Conservation (phyloP, 2,113 vertebrate genomes). For the Oryzias celebensis region DNA sequence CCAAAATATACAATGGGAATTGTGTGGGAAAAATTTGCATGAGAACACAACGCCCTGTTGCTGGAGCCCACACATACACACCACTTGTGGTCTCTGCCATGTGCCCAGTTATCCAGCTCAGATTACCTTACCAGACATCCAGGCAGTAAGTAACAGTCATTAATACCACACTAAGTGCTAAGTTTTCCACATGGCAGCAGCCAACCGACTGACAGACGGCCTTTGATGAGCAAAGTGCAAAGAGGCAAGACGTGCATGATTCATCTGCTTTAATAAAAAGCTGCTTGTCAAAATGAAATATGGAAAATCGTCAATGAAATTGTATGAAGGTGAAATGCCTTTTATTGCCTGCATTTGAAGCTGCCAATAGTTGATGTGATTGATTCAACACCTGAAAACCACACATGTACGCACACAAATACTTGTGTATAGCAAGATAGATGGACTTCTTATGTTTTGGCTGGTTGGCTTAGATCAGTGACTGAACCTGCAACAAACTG, state of each 20-base stretch:
- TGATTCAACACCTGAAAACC: background rate
- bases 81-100: slow-evolving; percentile 21
- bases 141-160: slow-evolving; percentile 43
- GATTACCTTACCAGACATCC: slow-evolving; percentile 51
- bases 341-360: slow-evolving; percentile 8
- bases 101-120: slow-evolving; percentile 51
- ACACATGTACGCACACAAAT: too few species aligned
- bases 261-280: slow-evolving; percentile 4
- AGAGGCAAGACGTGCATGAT: background rate
- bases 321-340: slow-evolving; percentile 2
- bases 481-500: too few species aligned
- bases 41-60: background rate
- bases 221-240: slow-evolving; percentile 17
- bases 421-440: too few species aligned
- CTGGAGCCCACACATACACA: background rate
- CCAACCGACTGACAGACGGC: slow-evolving; percentile 15
- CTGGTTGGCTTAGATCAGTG: too few species aligned
- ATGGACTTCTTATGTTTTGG: too few species aligned
- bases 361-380: background rate
- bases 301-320: background rate
- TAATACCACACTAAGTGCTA: slow-evolving; percentile 42
- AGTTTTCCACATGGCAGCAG: slow-evolving; percentile 31
- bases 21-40: background rate
- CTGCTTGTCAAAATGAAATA: background rate
- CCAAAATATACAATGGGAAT: slow-evolving; percentile 14